phyloP scores from a whole-genome alignment of 2,797 vertebrate species.

The Acanthurus leucopareius region DNA sequence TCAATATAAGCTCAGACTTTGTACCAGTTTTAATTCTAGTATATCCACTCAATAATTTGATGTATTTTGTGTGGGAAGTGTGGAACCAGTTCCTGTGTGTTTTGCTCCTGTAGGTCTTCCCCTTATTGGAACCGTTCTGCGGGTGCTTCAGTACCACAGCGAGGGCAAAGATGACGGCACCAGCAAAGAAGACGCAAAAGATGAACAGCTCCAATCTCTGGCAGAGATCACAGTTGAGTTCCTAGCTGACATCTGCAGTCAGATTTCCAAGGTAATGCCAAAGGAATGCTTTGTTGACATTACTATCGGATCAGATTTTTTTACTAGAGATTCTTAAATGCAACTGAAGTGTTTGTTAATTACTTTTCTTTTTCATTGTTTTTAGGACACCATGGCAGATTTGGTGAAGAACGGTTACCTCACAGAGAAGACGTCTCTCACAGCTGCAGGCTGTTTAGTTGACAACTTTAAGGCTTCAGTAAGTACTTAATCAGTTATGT shows the following conservation, averaged over 20 bases:
- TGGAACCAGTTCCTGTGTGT: not conserved
- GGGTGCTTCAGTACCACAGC: slow-evolving; percentile 88
- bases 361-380: slow-evolving; percentile 6
- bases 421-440: slow-evolving; percentile 87
- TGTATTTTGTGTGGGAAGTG: not conserved
- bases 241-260: slow-evolving; percentile 88
- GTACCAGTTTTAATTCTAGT: not conserved
- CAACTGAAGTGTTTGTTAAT: not conserved
- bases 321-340: not conserved
- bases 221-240: slow-evolving; percentile 92
- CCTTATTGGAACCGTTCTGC: slow-evolving; percentile 89
- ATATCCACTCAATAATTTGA: not conserved
- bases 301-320: not conserved
- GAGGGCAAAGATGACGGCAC: slow-evolving; percentile 79
- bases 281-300: not conserved
- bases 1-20: too few species aligned
- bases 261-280: slow-evolving; percentile 87
- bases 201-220: slow-evolving; percentile 90
- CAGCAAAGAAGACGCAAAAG: slow-evolving; percentile 68
- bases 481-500: slow-evolving; percentile 66
- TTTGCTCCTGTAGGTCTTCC: slow-evolving; percentile 79
- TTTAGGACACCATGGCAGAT: slow-evolving; percentile 86
- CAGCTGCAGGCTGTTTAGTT: slow-evolving; percentile 87
- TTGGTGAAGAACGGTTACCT: slow-evolving; percentile 88
- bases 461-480: slow-evolving; percentile 88